Evolutionary conservation across 2,888 invertebrate species (phyloP), one percentile per base, ranked within the genome.

Genomic region (Orgyia antiqua): DNA sequence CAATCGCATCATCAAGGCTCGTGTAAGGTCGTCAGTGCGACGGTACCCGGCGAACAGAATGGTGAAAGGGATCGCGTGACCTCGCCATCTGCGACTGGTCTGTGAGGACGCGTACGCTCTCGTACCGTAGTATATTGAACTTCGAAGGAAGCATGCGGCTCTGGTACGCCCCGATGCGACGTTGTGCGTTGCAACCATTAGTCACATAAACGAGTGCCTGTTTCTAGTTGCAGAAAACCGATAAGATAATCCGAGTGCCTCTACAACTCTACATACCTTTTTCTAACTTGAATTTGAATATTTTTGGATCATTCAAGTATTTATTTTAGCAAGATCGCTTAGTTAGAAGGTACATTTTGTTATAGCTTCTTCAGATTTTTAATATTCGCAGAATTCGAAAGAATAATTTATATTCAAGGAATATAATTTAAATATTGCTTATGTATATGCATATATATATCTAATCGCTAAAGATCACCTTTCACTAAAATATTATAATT

Each of bases 1-100:
- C 64, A 63, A 74, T 72, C 67, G 68, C 55, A 67, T 58, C 67
- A 68, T 59, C 68, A 78, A 78, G 78, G 78, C 69, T 66, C 60
- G 62, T 46, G 62, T 74, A 72, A 79, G 77, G 79, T 72, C 77
- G 74, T 33, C 47, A 42, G 46, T 51, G 65, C 60, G 51, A 43
- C 42, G 36, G 53, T 50, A 71, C 75, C 60, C 54, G 72, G 68
- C 74, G 60, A 56, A 54, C 78, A 71, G 74, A 72, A 67, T 58
- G 74, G 80, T 80, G 82, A 82, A 80, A 80, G 82, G 78, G 67
- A 71, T 66, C 59, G 57, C 58, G 48, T 68, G 79, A 74, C 79
- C 79, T 78, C 79, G 79, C 65, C 66, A 68, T 70, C 68, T 58
- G 59, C 60, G 56, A 55, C 56, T 52, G 56, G 48, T 46, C 53